Conservation (phyloP, 2,888 invertebrate species). For the Ganaspis brasiliensis region DNA sequence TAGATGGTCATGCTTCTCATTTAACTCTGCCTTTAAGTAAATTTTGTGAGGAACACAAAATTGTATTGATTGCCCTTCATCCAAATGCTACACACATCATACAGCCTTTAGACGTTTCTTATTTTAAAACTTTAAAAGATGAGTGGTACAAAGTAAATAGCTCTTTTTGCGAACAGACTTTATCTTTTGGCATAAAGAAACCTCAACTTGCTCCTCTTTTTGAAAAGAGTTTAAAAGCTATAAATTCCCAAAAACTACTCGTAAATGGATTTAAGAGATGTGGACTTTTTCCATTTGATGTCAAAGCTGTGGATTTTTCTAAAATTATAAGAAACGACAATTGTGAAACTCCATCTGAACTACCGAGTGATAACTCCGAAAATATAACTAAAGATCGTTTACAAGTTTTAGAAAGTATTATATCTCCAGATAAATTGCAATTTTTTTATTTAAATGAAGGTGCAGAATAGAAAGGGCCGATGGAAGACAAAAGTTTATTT, state of each 20-base stretch:
- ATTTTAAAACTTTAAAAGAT: background rate
- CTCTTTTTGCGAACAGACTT: background rate
- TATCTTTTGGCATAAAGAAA: background rate
- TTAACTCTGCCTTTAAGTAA: constrained; percentile 48
- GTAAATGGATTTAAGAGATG: no score
- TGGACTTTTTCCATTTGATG: no score
- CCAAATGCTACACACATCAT: background rate
- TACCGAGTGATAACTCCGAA: no score
- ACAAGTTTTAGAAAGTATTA: no score
- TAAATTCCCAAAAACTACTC: background rate
- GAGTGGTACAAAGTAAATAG: background rate
- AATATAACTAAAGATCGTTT: no score
- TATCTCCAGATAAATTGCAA: no score
- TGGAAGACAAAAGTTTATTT: no score
- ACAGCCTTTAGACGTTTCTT: background rate
- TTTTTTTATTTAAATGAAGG: no score
- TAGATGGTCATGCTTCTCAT: constrained; percentile 40
- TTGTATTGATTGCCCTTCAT: constrained; percentile 56
- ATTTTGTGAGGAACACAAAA: constrained; percentile 64
- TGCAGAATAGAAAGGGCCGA: no score
- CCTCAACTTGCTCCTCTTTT: background rate
- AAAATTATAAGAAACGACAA: no score
- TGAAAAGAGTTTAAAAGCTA: background rate
- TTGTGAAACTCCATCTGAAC: no score
- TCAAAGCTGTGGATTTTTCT: no score